Base-by-base conservation (phyloP, 1,140 invertebrate species). In the Drosophila saltans region DNA sequence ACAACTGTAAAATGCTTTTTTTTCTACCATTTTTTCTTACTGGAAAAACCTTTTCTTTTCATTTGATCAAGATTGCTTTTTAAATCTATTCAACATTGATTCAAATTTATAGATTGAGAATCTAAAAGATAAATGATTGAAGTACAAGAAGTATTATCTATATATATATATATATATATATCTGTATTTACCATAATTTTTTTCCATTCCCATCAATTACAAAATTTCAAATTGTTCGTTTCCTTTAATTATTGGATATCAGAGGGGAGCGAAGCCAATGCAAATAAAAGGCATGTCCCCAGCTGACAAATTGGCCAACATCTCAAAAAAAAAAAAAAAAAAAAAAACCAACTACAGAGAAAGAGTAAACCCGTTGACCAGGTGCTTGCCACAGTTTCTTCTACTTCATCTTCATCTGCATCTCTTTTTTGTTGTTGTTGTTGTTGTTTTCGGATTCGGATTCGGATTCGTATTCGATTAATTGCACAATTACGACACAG, bases 401-500 rank as follows among this genome's bases (percentile, higher is more conserved):
- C 11, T 45, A 40, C 24, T 39, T 16, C 57, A 40, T 9, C 28
- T 59, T 59, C 57, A 59, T 59, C 57, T 59, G 39, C 60, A 52
- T 52, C 45, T 52, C 24, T 24, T 21, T 26, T 24, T 52, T n/a
- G n/a, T 0, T 16, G 0, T 43, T 4, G 1, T 1, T 16, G 3
- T 43, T n/a, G 26, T 26, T 52, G 0, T 52, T 9, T 1, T 52
- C 21, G 28, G 28, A 30, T 45, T 48, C 21, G 45, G 4, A 48
- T 52, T 26, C 45, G 45, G 21, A 63, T 26, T 56, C 36, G 63
- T 52, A 57, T 41, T 61, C 68, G 62, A 71, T 90, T 89, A 90
- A 89, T 90, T 89, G 85, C 85, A 90, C 84, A 89, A 89, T 89
- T 90, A 89, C 81, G 81, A 78, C 85, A 89, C 78, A 85, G 77